Evolutionary conservation across 2,113 vertebrate species (phyloP), one percentile per base, ranked within the genome.

Genomic region (Tapirus terrestris): DNA sequence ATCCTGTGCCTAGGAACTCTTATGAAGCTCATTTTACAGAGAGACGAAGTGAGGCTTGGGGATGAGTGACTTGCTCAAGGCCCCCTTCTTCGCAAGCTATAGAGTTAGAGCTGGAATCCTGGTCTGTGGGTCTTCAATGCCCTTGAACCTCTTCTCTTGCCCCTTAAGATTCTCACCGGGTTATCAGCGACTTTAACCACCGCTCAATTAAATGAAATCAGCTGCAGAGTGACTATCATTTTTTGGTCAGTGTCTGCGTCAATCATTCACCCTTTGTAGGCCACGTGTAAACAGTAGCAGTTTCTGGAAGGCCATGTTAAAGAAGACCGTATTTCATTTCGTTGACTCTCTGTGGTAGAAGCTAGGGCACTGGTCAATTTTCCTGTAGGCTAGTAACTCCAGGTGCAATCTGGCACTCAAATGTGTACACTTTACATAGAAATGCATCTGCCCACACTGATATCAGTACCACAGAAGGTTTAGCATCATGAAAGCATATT

Each of bases 11-110:
- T 36, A 23, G 20, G 10, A 27, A 25, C 13, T 63, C 56, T 43
- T 43, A 53, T 36, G 45, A 90, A 94, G 81, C 45, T 65, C 75
- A 53, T 67, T 96, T 81, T 77, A 25, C 67, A 92, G n/a, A 68
- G 48, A 88, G 31, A 33, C 3, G 67, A 86, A 89, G 48, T 72
- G 56, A 77, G 39, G 33, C 7, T 60, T 17, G 20, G 4, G 23
- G 56, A 86, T 33, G 16, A 89, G 9, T 17, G 61, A 81, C 45
- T 65, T 51, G 21, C 82, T 86, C 27, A 33, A 73, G 11, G 60
- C 43, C 9, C 3, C 20, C 67, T 89, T 20, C 48, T 58, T 63
- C 39, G 68, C 75, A 76, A 81, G 9, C 18, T 51, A 12, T 75
- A 33, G 5, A 68, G 20, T 87, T 58, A 85, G 48, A 73, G 82